Percentiles rank a stretch among this genome's conserved stretches.
Conservation (phyloP, 2,888 invertebrate species). For the Drosophila acutilabella region DNA sequence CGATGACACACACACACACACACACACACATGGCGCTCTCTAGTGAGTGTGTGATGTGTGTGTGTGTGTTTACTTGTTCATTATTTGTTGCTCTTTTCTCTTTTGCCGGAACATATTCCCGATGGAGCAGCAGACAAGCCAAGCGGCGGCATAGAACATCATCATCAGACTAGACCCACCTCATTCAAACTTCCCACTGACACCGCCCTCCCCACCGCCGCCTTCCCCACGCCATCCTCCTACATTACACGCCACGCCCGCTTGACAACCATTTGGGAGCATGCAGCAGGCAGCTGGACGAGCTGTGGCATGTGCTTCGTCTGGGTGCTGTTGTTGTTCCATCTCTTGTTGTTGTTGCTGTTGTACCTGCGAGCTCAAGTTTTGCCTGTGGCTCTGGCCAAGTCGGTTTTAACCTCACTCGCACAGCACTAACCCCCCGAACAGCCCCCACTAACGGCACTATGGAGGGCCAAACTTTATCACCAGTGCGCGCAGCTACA, state of each 20-base stretch:
- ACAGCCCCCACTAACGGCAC: slow-evolving; percentile 69
- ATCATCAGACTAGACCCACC: slow-evolving; percentile 75
- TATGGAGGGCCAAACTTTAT: slow-evolving; percentile 76
- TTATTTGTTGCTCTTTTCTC: slow-evolving; percentile 76
- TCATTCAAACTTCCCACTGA: slow-evolving; percentile 4
- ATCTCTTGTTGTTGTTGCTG: slow-evolving; percentile 42
- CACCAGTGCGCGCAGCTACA: slow-evolving; percentile 68
- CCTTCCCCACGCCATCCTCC: slow-evolving; percentile 13
- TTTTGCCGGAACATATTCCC: slow-evolving; percentile 69
- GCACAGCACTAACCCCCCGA: slow-evolving; percentile 41
- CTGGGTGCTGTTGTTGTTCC: slow-evolving; percentile 67
- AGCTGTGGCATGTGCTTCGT: slow-evolving; percentile 56
- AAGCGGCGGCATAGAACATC: slow-evolving; percentile 83
- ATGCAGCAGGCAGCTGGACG: slow-evolving; percentile 58
- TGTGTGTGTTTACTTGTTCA: slow-evolving; percentile 58
- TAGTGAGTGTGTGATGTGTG: slow-evolving; percentile 30
- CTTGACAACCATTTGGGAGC: slow-evolving; percentile 38
- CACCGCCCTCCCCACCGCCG: background rate
- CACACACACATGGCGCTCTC: slow-evolving; percentile 29
- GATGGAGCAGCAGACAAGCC: slow-evolving; percentile 82
- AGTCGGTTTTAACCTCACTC: slow-evolving; percentile 69
- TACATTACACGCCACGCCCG: slow-evolving; percentile 15
- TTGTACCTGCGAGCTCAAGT: slow-evolving; percentile 65
- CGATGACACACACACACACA: slow-evolving; percentile 49
- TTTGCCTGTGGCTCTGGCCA: slow-evolving; percentile 52